Conservation (phyloP, 2,888 invertebrate genomes). For the Agelastica alni region DNA sequence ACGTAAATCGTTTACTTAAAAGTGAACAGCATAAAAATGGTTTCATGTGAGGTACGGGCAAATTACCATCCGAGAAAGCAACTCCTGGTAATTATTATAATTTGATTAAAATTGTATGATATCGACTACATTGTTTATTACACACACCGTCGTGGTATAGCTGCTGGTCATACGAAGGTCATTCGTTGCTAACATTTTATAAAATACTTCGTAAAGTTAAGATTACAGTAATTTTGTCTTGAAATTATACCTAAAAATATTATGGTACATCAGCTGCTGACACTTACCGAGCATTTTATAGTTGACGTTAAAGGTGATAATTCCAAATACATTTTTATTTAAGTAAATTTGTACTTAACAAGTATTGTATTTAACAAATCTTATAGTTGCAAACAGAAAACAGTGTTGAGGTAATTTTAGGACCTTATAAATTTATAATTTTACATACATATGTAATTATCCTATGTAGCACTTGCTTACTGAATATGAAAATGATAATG, state of each 20-base stretch:
- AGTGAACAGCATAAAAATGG: too few relatives aligned
- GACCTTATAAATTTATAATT: too few relatives aligned
- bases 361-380: too few relatives aligned
- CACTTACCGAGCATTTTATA: not conserved
- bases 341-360: too few relatives aligned
- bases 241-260: constrained; percentile 6
- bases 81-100: constrained; percentile 15
- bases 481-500: too few relatives aligned
- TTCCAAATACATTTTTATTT: too few relatives aligned
- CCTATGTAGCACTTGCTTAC: too few relatives aligned
- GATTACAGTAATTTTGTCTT: constrained; percentile 19
- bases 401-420: too few relatives aligned
- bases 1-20: too few relatives aligned
- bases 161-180: constrained; percentile 20
- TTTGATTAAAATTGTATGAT: constrained; percentile 21
- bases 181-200: constrained; percentile 6
- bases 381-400: too few relatives aligned
- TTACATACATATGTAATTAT: too few relatives aligned
- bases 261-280: not conserved
- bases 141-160: constrained; percentile 12
- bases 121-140: constrained; percentile 22
- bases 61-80: not conserved
- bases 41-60: not conserved
- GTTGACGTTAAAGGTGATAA: too few relatives aligned
- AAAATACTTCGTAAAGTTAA: constrained; percentile 9